These are phyloP conservation scores for Clupea harengus DNA, from an alignment of 2,113 vertebrate species.

Conservation along the genomic window DNA sequence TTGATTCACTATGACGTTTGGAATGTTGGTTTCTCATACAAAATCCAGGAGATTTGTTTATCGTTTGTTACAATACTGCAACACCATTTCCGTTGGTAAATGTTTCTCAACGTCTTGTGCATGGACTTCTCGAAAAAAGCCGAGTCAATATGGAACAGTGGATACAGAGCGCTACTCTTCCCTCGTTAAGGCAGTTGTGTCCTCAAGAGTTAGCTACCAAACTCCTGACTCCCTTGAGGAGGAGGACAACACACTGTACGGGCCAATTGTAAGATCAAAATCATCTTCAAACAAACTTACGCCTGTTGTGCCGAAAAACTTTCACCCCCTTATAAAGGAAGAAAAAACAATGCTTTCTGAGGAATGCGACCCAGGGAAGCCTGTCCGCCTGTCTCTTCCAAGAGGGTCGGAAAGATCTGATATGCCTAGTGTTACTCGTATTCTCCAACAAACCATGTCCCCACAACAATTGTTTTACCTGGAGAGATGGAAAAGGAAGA, in stretches of 20 bases:
- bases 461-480: constrained; percentile 80
- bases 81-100: constrained; percentile 25
- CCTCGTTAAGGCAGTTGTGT: constrained; percentile 79
- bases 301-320: constrained; percentile 54
- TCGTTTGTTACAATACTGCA: constrained; percentile 44
- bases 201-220: constrained; percentile 69
- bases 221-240: constrained; percentile 75
- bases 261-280: constrained; percentile 72
- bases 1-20: constrained; percentile 20
- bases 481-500: constrained; percentile 87
- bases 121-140: constrained; percentile 68
- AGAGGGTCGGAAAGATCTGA: constrained; percentile 39
- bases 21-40: constrained; percentile 50
- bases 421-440: constrained; percentile 81
- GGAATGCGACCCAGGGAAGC: constrained; percentile 51
- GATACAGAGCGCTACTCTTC: constrained; percentile 82
- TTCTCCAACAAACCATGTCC: constrained; percentile 89
- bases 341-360: constrained; percentile 46
- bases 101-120: constrained; percentile 65
- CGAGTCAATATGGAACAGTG: constrained; percentile 76
- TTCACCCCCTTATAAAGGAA: constrained; percentile 73
- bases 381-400: constrained; percentile 70
- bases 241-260: constrained; percentile 79
- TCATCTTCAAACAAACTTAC: constrained; percentile 44
- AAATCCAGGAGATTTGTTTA: constrained; percentile 44